Conservation (phyloP, 2,113 vertebrate genomes). For the Labrus mixtus region DNA sequence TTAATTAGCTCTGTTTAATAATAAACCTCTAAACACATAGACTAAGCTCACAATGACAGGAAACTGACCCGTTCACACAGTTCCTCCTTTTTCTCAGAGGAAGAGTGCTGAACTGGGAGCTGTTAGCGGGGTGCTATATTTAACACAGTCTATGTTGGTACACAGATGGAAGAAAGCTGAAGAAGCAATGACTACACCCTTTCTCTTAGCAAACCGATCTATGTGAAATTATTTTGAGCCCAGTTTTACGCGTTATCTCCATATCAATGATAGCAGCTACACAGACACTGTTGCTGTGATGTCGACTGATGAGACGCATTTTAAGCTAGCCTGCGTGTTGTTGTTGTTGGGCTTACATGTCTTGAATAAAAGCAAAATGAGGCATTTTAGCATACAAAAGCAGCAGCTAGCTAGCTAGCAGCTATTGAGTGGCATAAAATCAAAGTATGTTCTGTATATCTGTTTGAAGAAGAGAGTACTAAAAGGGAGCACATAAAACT, state of each 20-base stretch:
- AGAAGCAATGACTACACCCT: conserved; percentile 21
- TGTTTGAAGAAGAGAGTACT: background rate
- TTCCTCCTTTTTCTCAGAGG: conserved; percentile 71
- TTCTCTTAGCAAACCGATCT: background rate
- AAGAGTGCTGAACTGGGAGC: conserved; percentile 42
- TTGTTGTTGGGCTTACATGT: background rate
- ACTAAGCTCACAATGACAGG: conserved; percentile 54
- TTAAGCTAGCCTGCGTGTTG: background rate
- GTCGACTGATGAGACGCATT: background rate
- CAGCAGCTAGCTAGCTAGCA: background rate
- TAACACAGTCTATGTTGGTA: conserved; percentile 33
- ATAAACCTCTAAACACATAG: background rate
- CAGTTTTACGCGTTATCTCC: background rate
- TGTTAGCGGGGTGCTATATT: conserved; percentile 41
- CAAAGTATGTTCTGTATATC: background rate
- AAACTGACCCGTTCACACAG: conserved; percentile 62
- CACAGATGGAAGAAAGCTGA: background rate
- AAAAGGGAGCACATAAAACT: background rate
- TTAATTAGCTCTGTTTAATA: background rate
- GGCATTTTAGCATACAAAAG: background rate
- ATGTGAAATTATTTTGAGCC: background rate
- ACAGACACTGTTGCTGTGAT: background rate
- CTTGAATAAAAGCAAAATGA: conserved; percentile 3
- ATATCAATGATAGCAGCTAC: background rate
- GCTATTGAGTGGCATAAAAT: background rate